phyloP scores from a whole-genome alignment of 2,113 vertebrate genomes.

The Capricornis sumatraensis region DNA sequence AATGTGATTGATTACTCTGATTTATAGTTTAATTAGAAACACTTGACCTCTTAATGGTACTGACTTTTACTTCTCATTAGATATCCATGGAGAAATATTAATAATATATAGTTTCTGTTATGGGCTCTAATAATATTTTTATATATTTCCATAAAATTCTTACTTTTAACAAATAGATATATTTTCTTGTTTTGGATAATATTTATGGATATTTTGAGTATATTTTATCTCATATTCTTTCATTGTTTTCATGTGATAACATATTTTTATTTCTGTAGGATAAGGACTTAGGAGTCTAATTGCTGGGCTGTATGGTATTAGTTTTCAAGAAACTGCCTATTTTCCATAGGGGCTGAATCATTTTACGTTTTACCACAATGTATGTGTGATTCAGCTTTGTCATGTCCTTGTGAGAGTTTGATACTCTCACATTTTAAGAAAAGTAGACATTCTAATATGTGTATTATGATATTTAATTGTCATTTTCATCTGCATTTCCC shows the following conservation, averaged over 20 bases:
- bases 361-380: neutral
- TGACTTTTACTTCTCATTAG: neutral
- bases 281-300: neutral
- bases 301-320: neutral
- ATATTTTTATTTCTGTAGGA: neutral
- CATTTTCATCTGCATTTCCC: neutral
- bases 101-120: neutral
- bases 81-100: neutral
- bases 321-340: neutral
- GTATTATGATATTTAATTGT: neutral
- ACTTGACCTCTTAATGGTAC: neutral
- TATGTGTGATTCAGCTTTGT: neutral
- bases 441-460: neutral
- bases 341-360: neutral
- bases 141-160: neutral
- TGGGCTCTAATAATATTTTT: neutral
- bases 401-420: neutral
- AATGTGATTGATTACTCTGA: neutral
- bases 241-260: neutral
- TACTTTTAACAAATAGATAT: neutral
- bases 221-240: neutral
- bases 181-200: neutral
- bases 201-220: neutral
- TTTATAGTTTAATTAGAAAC: neutral
- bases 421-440: neutral